Base-by-base conservation (phyloP, 1,140 invertebrate species). In the Leucophenga varia region DNA sequence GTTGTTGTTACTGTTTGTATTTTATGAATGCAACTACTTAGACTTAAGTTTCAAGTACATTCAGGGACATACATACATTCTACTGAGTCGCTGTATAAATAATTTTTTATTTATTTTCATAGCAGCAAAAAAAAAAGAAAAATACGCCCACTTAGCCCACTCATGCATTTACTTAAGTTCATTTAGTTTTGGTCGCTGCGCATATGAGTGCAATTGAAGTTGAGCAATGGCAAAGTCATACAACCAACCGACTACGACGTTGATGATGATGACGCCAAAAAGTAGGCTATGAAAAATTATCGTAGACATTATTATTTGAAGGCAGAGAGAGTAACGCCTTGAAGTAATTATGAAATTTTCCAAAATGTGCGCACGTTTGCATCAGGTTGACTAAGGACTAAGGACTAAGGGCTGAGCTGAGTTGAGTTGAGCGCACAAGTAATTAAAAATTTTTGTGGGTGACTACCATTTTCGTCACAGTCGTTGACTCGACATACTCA, bases 391-490 rank as follows among this genome's bases (percentile, higher is more conserved):
- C n/a, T n/a, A n/a, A n/a, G n/a, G n/a, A n/a, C n/a, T n/a, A n/a
- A n/a, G n/a, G n/a, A n/a, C n/a, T n/a, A n/a, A n/a, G n/a, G n/a
- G n/a, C n/a, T n/a, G n/a, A n/a, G n/a, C n/a, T n/a, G n/a, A n/a
- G n/a, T n/a, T n/a, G 52, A 55, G 53, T 52, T 52, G 43, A 55
- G n/a, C n/a, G 49, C 35, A 44, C 49, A 43, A 55, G 53, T 55
- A 55, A 55, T 55, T 55, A 55, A 55, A 55, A 55, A 52, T 55
- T 55, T 52, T 44, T 43, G 43, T n/a, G n/a, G n/a, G n/a, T n/a
- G n/a, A n/a, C n/a, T n/a, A n/a, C n/a, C n/a, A n/a, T n/a, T n/a
- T n/a, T n/a, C n/a, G 35, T 52, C 49, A 52, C 44, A 48, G 42
- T 38, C 52, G 36, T 39, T 18, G 32, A 44, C 28, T 32, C 45